Evolutionary conservation across 2,113 vertebrate genomes (phyloP).

Genomic region (Oplegnathus fasciatus): DNA sequence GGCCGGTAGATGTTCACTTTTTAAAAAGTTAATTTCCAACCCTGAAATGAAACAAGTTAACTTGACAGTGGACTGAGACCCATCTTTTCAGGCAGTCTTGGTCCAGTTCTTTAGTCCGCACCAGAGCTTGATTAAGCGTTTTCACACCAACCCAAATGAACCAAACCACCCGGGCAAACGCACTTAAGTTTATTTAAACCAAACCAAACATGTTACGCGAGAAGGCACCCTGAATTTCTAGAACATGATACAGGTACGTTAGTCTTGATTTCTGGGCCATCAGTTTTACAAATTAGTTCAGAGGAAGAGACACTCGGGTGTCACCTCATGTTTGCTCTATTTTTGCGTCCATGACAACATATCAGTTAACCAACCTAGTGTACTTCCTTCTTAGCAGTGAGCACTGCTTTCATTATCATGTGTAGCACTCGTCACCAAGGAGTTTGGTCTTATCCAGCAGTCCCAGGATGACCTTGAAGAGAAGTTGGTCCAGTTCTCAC

Average conservation of each 20-base stretch:
- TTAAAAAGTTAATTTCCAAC: too few relatives aligned
- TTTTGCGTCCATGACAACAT: not conserved
- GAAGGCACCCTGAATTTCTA: not conserved
- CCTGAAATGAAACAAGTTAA: not conserved
- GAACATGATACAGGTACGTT: not conserved
- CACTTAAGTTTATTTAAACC: not conserved
- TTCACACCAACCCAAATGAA: too few relatives aligned
- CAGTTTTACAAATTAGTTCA: not conserved
- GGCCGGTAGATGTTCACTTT: too few relatives aligned
- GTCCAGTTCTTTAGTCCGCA: not conserved
- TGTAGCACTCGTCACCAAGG: not conserved
- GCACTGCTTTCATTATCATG: slow-evolving; percentile 8
- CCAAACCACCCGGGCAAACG: too few relatives aligned
- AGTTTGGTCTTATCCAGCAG: not conserved
- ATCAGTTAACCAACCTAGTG: not conserved
- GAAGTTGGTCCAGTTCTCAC: slow-evolving; percentile 5
- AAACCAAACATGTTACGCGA: not conserved
- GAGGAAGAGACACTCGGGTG: not conserved
- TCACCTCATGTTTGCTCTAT: not conserved
- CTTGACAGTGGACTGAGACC: not conserved
- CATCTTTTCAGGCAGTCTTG: not conserved
- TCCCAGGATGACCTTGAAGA: slow-evolving; percentile 15
- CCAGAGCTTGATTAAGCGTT: not conserved
- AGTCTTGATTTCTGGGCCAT: not conserved
- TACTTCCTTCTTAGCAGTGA: not conserved